Conservation (phyloP, 2,888 invertebrate species). For the Oegoconia quadripuncta region DNA sequence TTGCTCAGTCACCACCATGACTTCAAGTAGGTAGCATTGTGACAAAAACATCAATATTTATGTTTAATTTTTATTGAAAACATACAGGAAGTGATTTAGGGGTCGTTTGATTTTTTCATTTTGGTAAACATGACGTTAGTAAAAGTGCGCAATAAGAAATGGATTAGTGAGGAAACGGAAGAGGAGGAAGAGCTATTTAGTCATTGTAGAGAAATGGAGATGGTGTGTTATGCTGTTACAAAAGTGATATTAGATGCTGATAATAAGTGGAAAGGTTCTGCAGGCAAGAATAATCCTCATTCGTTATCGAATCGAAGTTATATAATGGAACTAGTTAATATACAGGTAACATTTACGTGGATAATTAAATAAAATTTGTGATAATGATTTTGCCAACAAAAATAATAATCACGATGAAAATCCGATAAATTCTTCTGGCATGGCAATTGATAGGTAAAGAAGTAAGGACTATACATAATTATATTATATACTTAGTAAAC, state of each 20-base stretch:
- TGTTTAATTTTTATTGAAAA: constrained; percentile 11
- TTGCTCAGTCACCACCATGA: constrained; percentile 54
- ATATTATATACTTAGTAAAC: too few species aligned
- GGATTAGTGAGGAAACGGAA: constrained; percentile 76
- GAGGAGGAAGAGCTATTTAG: constrained; percentile 71
- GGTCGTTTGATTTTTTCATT: constrained; percentile 11
- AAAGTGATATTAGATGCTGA: constrained; percentile 67
- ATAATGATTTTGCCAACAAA: too few species aligned
- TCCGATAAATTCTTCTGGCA: too few species aligned
- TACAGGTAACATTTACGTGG: constrained; percentile 52
- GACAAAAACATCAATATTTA: constrained; percentile 15
- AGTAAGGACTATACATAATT: too few species aligned
- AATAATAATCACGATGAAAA: too few species aligned
- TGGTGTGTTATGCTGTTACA: constrained; percentile 65
- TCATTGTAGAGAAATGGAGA: constrained; percentile 73
- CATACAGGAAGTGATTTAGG: not conserved
- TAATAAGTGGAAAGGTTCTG: constrained; percentile 66
- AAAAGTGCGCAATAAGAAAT: constrained; percentile 61
- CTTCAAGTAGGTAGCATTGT: constrained; percentile 44
- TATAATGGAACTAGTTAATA: constrained; percentile 72
- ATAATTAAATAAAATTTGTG: too few species aligned
- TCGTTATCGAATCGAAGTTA: constrained; percentile 64
- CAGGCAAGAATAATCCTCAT: constrained; percentile 38
- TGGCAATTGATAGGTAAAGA: too few species aligned
- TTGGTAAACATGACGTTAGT: constrained; percentile 44